Base-by-base conservation (phyloP, 2,888 invertebrate genomes). In the Cosmorhoe ocellata region DNA sequence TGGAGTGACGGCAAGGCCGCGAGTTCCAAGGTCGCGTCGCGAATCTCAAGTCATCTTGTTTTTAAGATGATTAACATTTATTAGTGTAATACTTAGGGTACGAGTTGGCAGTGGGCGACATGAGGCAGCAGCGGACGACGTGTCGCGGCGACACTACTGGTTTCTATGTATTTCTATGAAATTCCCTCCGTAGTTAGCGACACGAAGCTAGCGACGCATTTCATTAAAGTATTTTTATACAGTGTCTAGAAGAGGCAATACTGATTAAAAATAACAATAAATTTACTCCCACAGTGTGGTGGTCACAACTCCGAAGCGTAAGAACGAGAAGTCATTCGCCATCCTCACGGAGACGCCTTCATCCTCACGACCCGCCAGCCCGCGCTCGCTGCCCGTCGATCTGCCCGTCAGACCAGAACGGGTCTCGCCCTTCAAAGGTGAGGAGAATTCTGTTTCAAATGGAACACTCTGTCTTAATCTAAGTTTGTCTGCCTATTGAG, bases 301-400 rank as follows among this genome's bases (percentile, higher is more conserved):
- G 69, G 76, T 89, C 68, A 78, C 90, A 59, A 84, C 85, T 34
- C 78, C 88, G 13, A 91, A 93, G 52, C 84, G 92, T 50, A 93
- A 94, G 67, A 91, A 92, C 48, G 93, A 93, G 72, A 91, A 93
- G 5, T 93, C 94, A 2, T 95, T 95, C 74, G 93, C 94, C 55
- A 94, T 95, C 60, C 87, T 95, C 50, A 90, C 93, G 9, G 93
- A 93, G 59, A 81, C 91, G 2, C 90, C 92, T 3, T 77, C 80
- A 33, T 81, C 86, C 10, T 91, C 92, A 9, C 82, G 91, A 4
- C 87, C 91, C n/a, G 69, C 81, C 55, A 84, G 85, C 57, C 86
- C 90, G 0, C 63, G 78, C 45, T 86, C 85, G 0, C 68, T 87
- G 46, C 91, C 90, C 0, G 67, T 78, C 0, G 87, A 86, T 51